These are phyloP conservation scores for Sialis fuliginosa DNA, from an alignment of 2,888 invertebrate genomes.

Conservation along the genomic window DNA sequence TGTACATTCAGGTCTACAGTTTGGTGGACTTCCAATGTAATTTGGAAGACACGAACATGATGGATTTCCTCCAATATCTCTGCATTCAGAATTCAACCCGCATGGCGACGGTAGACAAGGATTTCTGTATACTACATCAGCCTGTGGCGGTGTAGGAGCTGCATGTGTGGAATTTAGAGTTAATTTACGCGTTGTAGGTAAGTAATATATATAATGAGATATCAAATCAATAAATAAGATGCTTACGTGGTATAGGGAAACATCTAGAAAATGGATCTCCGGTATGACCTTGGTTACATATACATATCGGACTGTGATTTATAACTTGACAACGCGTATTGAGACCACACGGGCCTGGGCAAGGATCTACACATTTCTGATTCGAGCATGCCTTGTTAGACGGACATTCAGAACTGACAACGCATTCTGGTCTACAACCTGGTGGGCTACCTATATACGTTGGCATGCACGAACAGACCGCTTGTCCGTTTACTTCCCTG, in stretches of 20 bases:
- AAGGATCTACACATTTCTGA: constrained; percentile 51
- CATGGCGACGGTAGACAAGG: constrained; percentile 66
- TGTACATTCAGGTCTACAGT: constrained; percentile 63
- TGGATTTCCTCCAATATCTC: constrained; percentile 44
- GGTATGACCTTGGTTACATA: constrained; percentile 43
- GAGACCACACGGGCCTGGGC: constrained; percentile 47
- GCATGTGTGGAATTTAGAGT: neutral
- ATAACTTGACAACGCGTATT: constrained; percentile 48
- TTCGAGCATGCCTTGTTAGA: constrained; percentile 45
- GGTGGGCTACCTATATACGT: constrained; percentile 20
- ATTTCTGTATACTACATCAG: constrained; percentile 28
- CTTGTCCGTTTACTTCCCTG: constrained; percentile 24
- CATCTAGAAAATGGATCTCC: constrained; percentile 39
- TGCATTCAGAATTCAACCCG: constrained; percentile 59
- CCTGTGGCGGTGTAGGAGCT: constrained; percentile 14
- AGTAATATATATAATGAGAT: neutral
- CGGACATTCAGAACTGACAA: constrained; percentile 44
- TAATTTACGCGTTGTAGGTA: neutral
- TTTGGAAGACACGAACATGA: constrained; percentile 56
- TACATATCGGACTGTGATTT: constrained; percentile 56
- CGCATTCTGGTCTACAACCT: constrained; percentile 45
- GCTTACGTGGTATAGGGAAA: constrained; percentile 17
- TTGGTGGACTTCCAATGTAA: constrained; percentile 57
- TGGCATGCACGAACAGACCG: constrained; percentile 23
- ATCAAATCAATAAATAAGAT: constrained; percentile 3